Base-by-base conservation (phyloP, 1,140 invertebrate species). In the Subanguina moxae region DNA sequence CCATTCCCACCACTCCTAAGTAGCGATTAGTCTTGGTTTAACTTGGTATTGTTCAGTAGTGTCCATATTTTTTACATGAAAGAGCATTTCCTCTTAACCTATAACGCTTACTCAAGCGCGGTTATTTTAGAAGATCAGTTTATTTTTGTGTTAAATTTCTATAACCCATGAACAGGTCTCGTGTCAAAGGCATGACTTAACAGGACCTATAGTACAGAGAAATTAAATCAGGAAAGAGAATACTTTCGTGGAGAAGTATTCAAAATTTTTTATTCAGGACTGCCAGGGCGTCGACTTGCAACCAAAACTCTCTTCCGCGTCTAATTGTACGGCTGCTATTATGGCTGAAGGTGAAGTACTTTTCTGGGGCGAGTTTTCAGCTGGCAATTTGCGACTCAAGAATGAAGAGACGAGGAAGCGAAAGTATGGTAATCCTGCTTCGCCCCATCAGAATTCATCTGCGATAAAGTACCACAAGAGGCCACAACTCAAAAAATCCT, bases 281-380 rank as follows among this genome's bases (percentile, higher is more conserved):
- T 7, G n/a, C 19, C n/a, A 61, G 58, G 15, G 15, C 17, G 19
- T 21, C 17, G 42, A 38, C 8, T 19, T 32, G n/a, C 56, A 8
- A 38, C 56, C 48, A 43, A 43, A 58, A 17, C 64, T 76, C 1
- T 42, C 59, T 23, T 70, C 56, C 21, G 76, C 76, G 9, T 68
- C 77, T 15, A 78, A 78, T 43, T 78, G 70, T 64, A 30, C 67
- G 9, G 74, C 63, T 11, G 63, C 62, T 21, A 69, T 77, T 46
- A 52, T 64, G 3, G 73, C 67, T 25, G 73, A 72, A 27, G 58
- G 66, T 23, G 62, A 58, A 21, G 42, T 73, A 21, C 64, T 70
- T 28, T 59, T 79, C 23, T 78, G 72, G 75, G 76, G 76, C 15
- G 76, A 80, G 46, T 81, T 78, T 38, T 73, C 72, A 13, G 76